Percentiles rank a stretch among this genome's conserved stretches.
Conservation (phyloP, 2,797 vertebrate species). For the Sebastolobus alascanus region DNA sequence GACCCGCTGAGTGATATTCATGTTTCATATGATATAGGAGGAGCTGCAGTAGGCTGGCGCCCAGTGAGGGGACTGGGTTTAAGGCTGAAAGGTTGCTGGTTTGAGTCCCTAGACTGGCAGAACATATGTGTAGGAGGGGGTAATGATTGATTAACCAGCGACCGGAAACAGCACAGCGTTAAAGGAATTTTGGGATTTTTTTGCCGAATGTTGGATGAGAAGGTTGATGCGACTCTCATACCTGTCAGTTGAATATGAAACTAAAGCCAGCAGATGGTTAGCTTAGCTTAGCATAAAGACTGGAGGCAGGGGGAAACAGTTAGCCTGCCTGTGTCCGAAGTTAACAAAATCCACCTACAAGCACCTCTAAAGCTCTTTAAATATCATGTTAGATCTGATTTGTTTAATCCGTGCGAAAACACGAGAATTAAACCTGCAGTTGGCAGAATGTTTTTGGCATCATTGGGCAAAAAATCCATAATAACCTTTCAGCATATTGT, state of each 20-base stretch:
- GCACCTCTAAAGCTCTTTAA: background rate
- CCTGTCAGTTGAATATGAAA: background rate
- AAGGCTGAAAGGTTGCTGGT: background rate
- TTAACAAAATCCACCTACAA: background rate
- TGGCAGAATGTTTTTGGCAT: no score
- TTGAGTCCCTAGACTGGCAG: background rate
- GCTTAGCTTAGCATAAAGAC: background rate
- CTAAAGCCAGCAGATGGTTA: background rate
- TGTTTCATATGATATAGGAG: conserved; percentile 22
- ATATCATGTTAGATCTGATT: background rate
- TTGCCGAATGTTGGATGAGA: background rate
- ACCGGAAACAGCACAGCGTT: rapidly evolving
- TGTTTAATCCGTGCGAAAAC: background rate
- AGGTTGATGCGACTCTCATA: background rate
- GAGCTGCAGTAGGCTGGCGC: background rate
- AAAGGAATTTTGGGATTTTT: background rate
- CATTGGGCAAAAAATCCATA: no score
- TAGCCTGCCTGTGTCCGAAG: background rate
- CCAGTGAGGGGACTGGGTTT: background rate
- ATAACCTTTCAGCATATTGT: no score
- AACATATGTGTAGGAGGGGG: background rate
- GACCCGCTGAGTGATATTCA: conserved; percentile 37
- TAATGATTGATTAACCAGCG: background rate
- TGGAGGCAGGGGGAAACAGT: background rate
- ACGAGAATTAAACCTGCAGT: background rate